Evolutionary conservation across 2,797 vertebrate species (phyloP), one percentile per base, ranked within the genome.

Genomic region (Mus minutoides): DNA sequence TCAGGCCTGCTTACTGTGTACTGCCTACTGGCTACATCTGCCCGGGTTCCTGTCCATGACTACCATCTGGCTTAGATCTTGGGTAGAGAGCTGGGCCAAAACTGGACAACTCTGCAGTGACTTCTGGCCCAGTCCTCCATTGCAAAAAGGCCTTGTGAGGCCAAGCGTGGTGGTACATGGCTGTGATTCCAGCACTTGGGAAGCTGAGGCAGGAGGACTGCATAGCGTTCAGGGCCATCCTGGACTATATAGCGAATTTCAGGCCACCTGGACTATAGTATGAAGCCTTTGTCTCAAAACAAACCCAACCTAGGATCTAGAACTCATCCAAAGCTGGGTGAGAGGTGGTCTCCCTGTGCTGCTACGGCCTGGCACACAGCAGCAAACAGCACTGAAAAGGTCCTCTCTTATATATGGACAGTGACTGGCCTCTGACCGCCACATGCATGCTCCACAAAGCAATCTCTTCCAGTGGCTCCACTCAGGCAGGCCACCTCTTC

Each of bases 1-100:
- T 62, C 54, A 9, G 10, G n/a, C 29, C 82, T 37, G 40, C 21
- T n/a, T 5, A 9, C 0, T 40, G 40, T 12, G 7, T 91, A 77
- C 82, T 62, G 22, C 17, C 7, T 52, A 58, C 49, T 11, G 22
- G 9, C 22, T 31, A 1, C 22, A 69, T 92, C 71, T 80, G 19
- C 75, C 71, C 77, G 49, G 34, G 76, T 40, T 67, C 24, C 34
- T 0, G 4, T 64, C 82, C 3, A 0, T 0, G 0, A 73, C 79
- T 83, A 91, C 86, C 43, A 91, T 49, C 80, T 91, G 67, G 78
- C 80, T 86, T 84, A 76, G 43, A 91, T 92, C 93, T 92, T 49
- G 54, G 90, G 82, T 60, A 94, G 84, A 88, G 7, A 79, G 56
- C 58, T 22, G 64, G 43, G 77, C 58, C 52, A 49, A 13, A 26